phyloP scores from a whole-genome alignment of 1,140 invertebrate genomes.

The Stratiolaelaps scimitus region DNA sequence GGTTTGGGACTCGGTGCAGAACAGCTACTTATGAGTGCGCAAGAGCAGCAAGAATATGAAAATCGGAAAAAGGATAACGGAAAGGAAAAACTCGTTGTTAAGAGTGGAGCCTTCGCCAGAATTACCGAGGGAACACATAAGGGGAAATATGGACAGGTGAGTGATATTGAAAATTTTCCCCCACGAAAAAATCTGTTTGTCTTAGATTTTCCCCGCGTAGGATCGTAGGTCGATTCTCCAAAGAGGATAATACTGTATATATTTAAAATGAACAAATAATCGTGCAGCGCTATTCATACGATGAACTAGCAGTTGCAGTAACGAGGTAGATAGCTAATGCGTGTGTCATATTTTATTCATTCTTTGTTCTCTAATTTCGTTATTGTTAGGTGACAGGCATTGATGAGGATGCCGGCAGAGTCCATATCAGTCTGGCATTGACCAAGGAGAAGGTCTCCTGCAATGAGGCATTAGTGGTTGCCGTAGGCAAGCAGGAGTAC shows the following conservation, averaged over 20 bases:
- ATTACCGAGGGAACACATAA: conserved; percentile 57
- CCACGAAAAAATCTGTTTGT: conserved; percentile 30
- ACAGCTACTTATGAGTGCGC: conserved; percentile 47
- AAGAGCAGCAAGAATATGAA: conserved; percentile 38
- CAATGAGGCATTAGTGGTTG: conserved; percentile 59
- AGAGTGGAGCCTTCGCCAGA: conserved; percentile 52
- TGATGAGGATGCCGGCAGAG: conserved; percentile 65
- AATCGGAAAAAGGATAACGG: conserved; percentile 41
- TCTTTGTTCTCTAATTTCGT: conserved; percentile 1
- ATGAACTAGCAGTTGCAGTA: background rate
- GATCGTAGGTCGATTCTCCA: background rate
- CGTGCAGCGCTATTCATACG: background rate
- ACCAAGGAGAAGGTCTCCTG: conserved; percentile 55
- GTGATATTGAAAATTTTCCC: conserved; percentile 23
- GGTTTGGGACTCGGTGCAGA: conserved; percentile 82
- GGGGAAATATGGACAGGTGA: conserved; percentile 63
- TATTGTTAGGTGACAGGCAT: conserved; percentile 58
- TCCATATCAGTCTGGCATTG: conserved; percentile 63
- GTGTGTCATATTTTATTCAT: background rate
- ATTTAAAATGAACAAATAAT: background rate
- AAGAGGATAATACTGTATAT: background rate
- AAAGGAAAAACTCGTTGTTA: conserved; percentile 49
- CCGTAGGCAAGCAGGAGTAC: conserved; percentile 63
- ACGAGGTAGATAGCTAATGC: background rate
- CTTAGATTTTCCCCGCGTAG: conserved; percentile 14